Evolutionary conservation across 2,113 vertebrate species (phyloP).

Genomic region (Malurus cyaneus): DNA sequence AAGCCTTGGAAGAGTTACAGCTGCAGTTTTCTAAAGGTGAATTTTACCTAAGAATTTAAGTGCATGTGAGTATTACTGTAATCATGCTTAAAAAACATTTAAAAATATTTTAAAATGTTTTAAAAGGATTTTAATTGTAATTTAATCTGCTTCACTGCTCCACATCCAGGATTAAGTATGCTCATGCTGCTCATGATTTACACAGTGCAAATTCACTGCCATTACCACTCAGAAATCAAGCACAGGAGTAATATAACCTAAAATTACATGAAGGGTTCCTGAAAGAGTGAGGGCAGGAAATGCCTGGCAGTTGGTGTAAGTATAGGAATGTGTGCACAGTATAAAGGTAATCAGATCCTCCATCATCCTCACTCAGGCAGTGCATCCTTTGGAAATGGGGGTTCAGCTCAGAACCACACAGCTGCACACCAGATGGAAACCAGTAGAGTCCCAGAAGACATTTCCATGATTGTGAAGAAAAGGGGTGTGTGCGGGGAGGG

Average conservation of each 20-base stretch:
- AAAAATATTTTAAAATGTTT: neutral
- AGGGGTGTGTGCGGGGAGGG: neutral
- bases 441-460: neutral
- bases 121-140: neutral
- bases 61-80: neutral
- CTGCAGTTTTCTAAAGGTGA: neutral
- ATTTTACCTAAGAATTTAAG: neutral
- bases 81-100: neutral
- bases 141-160: neutral
- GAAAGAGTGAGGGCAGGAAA: slow-evolving; percentile 23
- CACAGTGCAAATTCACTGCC: neutral
- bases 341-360: neutral
- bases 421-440: slow-evolving; percentile 1
- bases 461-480: neutral
- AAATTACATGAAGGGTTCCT: neutral
- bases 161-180: neutral
- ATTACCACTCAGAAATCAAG: neutral
- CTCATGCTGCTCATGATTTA: neutral
- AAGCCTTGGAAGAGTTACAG: neutral
- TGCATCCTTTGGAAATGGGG: neutral
- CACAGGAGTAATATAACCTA: neutral
- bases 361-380: neutral
- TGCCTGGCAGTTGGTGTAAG: neutral
- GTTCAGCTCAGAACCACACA: neutral
- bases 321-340: neutral